Evolutionary conservation across 2,113 vertebrate species (phyloP).

Genomic region (Sporophila hypoxantha): DNA sequence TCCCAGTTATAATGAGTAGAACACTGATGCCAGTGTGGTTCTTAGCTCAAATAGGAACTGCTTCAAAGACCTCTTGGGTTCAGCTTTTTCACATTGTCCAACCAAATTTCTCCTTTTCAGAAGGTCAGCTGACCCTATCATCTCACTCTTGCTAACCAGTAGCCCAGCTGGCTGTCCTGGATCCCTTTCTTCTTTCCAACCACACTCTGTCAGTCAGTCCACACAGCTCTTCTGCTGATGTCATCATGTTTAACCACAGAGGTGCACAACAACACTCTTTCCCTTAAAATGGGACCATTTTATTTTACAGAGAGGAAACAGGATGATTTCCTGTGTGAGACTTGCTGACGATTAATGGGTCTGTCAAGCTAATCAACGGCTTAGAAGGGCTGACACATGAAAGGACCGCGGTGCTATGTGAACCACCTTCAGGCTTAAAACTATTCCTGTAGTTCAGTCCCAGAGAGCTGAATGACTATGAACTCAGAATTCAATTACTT

Average conservation of each 20-base stretch:
- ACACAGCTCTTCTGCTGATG: background rate
- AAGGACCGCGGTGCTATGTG: background rate
- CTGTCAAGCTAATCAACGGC: background rate
- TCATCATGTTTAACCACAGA: background rate
- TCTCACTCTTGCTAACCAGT: background rate
- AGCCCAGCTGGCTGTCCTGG: background rate
- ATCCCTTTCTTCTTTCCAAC: background rate
- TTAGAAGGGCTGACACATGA: constrained; percentile 21
- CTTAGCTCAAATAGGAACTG: background rate
- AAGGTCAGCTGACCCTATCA: accelerated
- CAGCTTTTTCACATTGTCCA: background rate
- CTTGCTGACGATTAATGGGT: background rate
- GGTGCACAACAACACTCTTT: background rate
- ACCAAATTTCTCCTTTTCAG: background rate
- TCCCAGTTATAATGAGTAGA: background rate
- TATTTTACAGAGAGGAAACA: background rate
- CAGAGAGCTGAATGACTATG: background rate
- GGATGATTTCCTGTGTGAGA: background rate
- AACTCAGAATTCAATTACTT: background rate
- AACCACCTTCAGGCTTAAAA: background rate
- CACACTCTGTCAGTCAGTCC: background rate
- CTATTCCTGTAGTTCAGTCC: background rate
- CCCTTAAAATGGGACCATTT: background rate
- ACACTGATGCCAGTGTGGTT: background rate
- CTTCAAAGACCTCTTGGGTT: background rate